These are phyloP conservation scores for Bambusicola thoracicus DNA, from an alignment of 2,113 vertebrate species.

Conservation along the genomic window DNA sequence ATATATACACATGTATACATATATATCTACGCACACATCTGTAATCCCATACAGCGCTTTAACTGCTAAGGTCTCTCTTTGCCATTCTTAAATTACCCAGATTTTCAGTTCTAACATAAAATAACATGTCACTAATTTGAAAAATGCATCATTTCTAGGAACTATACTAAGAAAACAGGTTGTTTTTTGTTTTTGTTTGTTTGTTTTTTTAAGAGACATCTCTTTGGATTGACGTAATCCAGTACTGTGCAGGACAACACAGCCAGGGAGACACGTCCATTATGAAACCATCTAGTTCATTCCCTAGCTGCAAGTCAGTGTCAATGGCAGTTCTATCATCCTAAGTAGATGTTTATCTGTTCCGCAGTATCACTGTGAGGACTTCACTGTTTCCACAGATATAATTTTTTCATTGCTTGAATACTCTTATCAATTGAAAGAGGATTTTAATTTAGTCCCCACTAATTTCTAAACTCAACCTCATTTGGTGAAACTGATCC, in stretches of 20 bases:
- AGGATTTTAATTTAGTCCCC: background rate
- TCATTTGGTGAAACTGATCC: background rate
- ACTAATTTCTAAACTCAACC: background rate
- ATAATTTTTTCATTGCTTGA: background rate
- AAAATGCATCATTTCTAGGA: background rate
- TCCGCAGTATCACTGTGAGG: background rate
- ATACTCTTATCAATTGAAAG: background rate
- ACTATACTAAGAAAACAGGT: background rate
- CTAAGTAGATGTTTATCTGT: background rate
- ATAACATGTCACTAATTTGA: background rate
- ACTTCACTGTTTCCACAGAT: background rate
- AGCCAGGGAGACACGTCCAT: background rate
- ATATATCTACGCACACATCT: background rate
- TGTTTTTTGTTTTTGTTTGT: too few species aligned
- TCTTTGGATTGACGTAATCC: background rate
- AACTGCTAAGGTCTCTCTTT: background rate
- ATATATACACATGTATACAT: background rate
- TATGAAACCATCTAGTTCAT: background rate
- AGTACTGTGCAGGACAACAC: background rate
- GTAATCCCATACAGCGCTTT: background rate
- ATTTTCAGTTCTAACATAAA: background rate
- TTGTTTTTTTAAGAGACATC: background rate
- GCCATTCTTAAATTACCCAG: background rate
- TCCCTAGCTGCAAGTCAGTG: background rate
- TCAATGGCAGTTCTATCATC: background rate